Percentiles rank a stretch among this genome's conserved stretches.
Evolutionary conservation across 2,113 vertebrate species (phyloP).

Genomic region (Oryctolagus cuniculus): DNA sequence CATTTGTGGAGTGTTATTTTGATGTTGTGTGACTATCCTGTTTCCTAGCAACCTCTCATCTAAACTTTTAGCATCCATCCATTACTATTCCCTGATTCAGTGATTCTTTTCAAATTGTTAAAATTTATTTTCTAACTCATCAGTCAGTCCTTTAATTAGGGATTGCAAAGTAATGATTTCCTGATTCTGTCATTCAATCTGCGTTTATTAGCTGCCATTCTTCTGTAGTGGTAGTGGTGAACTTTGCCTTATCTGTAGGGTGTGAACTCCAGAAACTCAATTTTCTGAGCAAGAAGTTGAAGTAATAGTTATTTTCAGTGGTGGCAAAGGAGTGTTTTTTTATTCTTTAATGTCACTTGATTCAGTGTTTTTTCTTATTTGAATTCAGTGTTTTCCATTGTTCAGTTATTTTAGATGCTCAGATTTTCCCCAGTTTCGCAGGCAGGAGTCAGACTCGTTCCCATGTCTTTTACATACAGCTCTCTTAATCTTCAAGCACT

Average conservation of each 20-base stretch:
- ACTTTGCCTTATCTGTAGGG: background rate
- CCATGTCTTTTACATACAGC: background rate
- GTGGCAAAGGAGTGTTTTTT: background rate
- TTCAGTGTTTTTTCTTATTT: slow-evolving; percentile 8
- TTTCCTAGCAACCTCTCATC: slow-evolving; percentile 16
- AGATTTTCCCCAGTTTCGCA: slow-evolving; percentile 31
- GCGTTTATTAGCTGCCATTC: background rate
- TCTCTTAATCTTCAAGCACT: background rate
- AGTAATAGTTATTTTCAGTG: background rate
- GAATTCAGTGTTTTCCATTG: slow-evolving; percentile 28
- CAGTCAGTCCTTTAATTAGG: background rate
- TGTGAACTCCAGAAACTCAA: background rate
- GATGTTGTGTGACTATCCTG: background rate
- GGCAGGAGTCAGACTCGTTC: background rate
- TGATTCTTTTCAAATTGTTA: slow-evolving; percentile 38
- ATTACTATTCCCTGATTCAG: slow-evolving; percentile 43
- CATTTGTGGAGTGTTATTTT: background rate
- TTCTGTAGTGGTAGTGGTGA: slow-evolving; percentile 48
- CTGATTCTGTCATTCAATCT: background rate
- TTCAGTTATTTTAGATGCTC: background rate
- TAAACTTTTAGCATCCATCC: slow-evolving; percentile 7
- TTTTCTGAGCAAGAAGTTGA: slow-evolving; percentile 35
- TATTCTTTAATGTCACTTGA: background rate
- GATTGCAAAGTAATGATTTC: background rate
- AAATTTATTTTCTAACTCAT: slow-evolving; percentile 38